Base-by-base conservation (phyloP, 2,113 vertebrate genomes). In the Lates calcarifer region DNA sequence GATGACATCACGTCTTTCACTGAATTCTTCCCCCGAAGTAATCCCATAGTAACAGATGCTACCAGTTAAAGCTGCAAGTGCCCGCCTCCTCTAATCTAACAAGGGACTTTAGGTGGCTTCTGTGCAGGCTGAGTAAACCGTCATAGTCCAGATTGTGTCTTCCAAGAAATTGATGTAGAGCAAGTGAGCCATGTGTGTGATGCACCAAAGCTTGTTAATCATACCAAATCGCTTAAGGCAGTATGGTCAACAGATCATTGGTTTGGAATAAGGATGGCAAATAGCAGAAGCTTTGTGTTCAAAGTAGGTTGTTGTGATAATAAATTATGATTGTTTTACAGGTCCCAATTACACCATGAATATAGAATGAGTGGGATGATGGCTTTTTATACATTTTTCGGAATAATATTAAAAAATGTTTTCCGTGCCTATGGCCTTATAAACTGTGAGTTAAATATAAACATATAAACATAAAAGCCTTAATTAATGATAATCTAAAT, bases 21-120 rank as follows among this genome's bases (percentile, higher is more conserved):
- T 91, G 83, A 90, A 92, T 79, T 91, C 87, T 81, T 83, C 61
- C 72, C 69, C 64, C 81, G 20, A 58, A 53, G 43, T 95, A 95
- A 95, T 94, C 93, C 91, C 58, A 87, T 22, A 88, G 83, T 84
- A 90, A 91, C 93, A 95, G 93, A 95, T 93, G 93, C 89, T 80
- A 78, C 87, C 71, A 87, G 79, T 93, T 94, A 92, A 94, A 91
- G 69, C 91, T 91, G 68, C 20, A 18, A 87, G 78, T 89, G 81
- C 84, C 74, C 49, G 57, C 71, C 43, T 89, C 80, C 83, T 83
- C 77, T 92, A 91, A 94, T 94, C 92, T 89, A 88, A 53, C 82
- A 73, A 81, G 65, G 37, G 68, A 86, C 72, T 87, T 87, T 77
- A 87, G 45, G 64, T 86, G 81, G 47, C 65, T 69, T 81, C 53